Evolutionary conservation across 2,888 invertebrate genomes (phyloP).

Genomic region (Tetramorium bicarinatum): DNA sequence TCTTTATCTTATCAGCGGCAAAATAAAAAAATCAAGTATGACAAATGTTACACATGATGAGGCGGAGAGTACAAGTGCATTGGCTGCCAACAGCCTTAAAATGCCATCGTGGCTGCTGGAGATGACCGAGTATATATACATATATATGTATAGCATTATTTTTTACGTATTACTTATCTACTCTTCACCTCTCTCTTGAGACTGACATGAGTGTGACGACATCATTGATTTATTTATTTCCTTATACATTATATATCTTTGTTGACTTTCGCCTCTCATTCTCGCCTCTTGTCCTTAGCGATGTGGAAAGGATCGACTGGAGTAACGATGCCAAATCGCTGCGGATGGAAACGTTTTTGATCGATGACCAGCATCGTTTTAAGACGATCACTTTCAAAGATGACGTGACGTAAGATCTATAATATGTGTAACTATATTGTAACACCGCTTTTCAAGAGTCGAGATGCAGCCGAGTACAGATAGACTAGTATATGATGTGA

Average conservation of each 20-base stretch:
- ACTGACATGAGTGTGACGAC: neutral
- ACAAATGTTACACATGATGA: slow-evolving; percentile 58
- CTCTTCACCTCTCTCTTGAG: neutral
- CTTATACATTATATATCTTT: neutral
- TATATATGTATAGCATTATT: slow-evolving; percentile 61
- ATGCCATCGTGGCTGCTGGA: slow-evolving; percentile 79
- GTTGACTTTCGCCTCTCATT: neutral
- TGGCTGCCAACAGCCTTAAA: slow-evolving; percentile 61
- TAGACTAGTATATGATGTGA: neutral
- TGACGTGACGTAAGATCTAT: slow-evolving; percentile 36
- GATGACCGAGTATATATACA: slow-evolving; percentile 76
- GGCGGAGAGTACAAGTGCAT: slow-evolving; percentile 47
- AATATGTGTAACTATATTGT: neutral
- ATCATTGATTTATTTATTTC: neutral
- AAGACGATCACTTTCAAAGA: neutral
- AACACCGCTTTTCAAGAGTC: neutral
- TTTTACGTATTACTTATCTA: slow-evolving; percentile 6
- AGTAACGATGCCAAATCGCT: slow-evolving; percentile 66
- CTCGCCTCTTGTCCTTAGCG: slow-evolving; percentile 58
- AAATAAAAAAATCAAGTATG: slow-evolving; percentile 60
- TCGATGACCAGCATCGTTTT: slow-evolving; percentile 14
- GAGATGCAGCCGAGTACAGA: too few relatives aligned
- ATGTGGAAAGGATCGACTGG: slow-evolving; percentile 70
- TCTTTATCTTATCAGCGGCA: neutral
- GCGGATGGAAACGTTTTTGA: slow-evolving; percentile 46